These are phyloP conservation scores for Brachionus rubens DNA, from an alignment of 1,140 invertebrate genomes.

Conservation along the genomic window DNA sequence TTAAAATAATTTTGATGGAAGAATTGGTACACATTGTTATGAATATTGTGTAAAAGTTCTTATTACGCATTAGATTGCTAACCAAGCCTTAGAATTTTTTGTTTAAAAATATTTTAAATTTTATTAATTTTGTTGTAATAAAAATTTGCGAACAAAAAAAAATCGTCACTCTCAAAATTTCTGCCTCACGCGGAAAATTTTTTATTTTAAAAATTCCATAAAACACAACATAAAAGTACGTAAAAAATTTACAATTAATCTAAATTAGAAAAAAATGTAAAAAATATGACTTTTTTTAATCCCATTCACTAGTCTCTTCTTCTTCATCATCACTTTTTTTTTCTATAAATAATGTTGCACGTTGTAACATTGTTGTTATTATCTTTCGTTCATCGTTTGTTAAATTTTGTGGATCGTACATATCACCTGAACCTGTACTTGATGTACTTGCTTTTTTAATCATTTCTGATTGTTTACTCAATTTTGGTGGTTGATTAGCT, in stretches of 20 bases:
- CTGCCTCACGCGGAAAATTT: conserved; percentile 27
- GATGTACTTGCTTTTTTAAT: not conserved
- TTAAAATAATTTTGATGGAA: too few relatives aligned
- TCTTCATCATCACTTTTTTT: conserved; percentile 33
- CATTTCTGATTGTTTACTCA: not conserved
- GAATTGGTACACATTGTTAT: too few relatives aligned
- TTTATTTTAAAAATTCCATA: conserved; percentile 3
- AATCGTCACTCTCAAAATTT: not conserved
- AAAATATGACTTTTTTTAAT: not conserved
- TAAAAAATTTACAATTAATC: conserved; percentile 23
- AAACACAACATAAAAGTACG: not conserved
- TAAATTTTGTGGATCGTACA: conserved; percentile 9
- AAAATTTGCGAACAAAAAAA: too few relatives aligned
- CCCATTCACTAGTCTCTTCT: conserved; percentile 34
- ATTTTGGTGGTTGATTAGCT: not conserved
- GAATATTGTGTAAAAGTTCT: too few relatives aligned
- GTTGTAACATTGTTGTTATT: conserved; percentile 22
- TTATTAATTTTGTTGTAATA: too few relatives aligned
- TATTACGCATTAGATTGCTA: too few relatives aligned
- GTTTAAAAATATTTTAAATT: too few relatives aligned
- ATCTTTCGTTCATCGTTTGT: conserved; percentile 34
- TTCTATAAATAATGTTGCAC: conserved; percentile 1
- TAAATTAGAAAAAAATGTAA: not conserved
- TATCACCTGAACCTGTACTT: not conserved
- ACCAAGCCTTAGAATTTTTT: too few relatives aligned